Conservation (phyloP, 2,797 vertebrate species). For the Sebastes minor region DNA sequence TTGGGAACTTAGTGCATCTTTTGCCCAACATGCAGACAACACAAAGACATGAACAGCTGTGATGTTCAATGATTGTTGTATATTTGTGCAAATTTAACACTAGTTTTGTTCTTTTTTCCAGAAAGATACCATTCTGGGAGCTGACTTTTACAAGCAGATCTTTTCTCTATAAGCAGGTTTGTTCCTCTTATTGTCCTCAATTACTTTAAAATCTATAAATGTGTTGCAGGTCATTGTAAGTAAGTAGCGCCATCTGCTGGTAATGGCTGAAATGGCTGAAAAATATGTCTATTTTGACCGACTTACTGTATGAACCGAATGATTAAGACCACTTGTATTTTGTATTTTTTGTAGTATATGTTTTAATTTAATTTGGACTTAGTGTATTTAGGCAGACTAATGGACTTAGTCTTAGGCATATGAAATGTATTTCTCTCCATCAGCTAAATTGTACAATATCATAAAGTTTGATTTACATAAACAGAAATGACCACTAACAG, state of each 20-base stretch:
- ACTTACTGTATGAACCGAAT: too few species aligned
- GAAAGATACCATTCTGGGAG: constrained; percentile 86
- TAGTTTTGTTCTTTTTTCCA: constrained; percentile 52
- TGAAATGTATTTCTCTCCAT: too few species aligned
- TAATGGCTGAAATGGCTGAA: neutral
- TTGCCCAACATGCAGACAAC: neutral
- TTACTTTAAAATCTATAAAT: neutral
- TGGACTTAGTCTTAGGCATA: too few species aligned
- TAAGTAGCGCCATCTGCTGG: constrained; percentile 66
- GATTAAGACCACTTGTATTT: too few species aligned
- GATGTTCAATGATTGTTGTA: neutral
- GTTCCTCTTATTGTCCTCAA: constrained; percentile 17
- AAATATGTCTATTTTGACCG: neutral
- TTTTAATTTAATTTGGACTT: too few species aligned
- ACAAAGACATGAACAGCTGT: neutral
- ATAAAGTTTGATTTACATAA: too few species aligned
- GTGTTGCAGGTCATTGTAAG: neutral
- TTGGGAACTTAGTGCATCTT: neutral
- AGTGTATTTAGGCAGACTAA: too few species aligned
- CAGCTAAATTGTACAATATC: too few species aligned
- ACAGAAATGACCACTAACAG: too few species aligned
- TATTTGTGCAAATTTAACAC: neutral
- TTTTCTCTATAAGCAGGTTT: constrained; percentile 93
- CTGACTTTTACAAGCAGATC: constrained; percentile 88
- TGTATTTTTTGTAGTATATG: too few species aligned